Percentiles rank a stretch among this genome's conserved stretches.
Evolutionary conservation across 2,888 invertebrate genomes (phyloP).

Genomic region (Auanema freiburgensis): DNA sequence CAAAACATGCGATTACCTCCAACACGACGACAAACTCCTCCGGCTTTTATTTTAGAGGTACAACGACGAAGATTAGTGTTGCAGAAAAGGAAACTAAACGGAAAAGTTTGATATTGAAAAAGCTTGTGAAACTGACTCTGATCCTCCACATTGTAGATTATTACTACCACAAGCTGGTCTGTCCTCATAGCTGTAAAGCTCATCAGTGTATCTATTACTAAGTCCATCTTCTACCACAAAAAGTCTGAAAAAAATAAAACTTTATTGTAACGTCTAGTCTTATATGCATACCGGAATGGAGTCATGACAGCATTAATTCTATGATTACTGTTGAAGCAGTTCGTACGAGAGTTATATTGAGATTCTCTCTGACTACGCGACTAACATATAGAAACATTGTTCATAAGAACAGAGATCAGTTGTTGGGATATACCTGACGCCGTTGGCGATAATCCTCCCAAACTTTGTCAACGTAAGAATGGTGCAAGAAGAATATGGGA

Average conservation of each 20-base stretch:
- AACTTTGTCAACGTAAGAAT: conserved; percentile 12
- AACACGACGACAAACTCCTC: too few relatives aligned
- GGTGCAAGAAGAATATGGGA: conserved; percentile 20
- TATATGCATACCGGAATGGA: background rate
- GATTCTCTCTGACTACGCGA: background rate
- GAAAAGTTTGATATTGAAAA: too few relatives aligned
- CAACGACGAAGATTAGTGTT: too few relatives aligned
- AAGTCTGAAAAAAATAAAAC: background rate
- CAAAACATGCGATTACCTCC: too few relatives aligned
- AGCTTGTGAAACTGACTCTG: too few relatives aligned
- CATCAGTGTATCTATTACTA: conserved; percentile 6
- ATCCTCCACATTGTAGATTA: too few relatives aligned
- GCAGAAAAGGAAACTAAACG: too few relatives aligned
- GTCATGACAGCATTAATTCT: background rate
- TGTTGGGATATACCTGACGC: background rate
- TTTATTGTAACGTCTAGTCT: background rate
- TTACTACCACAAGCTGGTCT: background rate
- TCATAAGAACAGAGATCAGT: too few relatives aligned
- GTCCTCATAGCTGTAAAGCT: background rate
- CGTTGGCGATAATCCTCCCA: conserved; percentile 13
- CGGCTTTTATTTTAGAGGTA: too few relatives aligned
- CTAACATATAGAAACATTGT: too few relatives aligned
- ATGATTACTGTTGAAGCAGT: background rate
- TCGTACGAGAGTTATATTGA: background rate
- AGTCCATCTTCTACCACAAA: background rate